Percentiles rank a stretch among this genome's conserved stretches.
These are phyloP conservation scores for Corythoichthys intestinalis DNA, from an alignment of 2,113 vertebrate genomes.

Conservation along the genomic window DNA sequence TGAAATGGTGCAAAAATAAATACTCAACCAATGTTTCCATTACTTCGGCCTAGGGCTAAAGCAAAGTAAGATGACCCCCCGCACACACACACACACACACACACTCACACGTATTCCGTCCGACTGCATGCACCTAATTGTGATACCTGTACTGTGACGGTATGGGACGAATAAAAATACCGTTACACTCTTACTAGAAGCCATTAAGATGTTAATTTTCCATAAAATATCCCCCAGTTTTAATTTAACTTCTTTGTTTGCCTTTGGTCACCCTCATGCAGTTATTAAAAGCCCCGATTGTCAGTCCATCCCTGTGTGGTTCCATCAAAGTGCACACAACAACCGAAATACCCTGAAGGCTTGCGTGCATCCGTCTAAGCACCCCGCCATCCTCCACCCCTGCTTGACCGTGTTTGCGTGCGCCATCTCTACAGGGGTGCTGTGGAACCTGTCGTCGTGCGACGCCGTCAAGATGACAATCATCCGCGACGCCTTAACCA, in stretches of 20 bases:
- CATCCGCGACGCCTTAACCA: slow-evolving; percentile 90
- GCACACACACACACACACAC: no score
- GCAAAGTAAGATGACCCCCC: no score
- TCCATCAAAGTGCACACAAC: slow-evolving; percentile 33
- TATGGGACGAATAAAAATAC: no score
- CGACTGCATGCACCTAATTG: no score
- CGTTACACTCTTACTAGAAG: neutral
- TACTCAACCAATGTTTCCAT: no score
- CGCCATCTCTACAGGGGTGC: slow-evolving; percentile 77
- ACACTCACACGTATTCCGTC: no score
- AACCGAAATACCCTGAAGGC: slow-evolving; percentile 40
- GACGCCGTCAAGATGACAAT: slow-evolving; percentile 97
- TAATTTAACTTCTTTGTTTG: slow-evolving; percentile 1
- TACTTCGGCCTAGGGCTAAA: no score
- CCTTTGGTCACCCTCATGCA: slow-evolving; percentile 1
- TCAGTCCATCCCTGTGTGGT: neutral
- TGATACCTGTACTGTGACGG: no score
- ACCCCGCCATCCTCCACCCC: neutral
- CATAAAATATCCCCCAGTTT: neutral
- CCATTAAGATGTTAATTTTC: neutral
- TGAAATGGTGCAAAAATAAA: no score
- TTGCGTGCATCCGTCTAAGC: slow-evolving; percentile 13
- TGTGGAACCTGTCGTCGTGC: slow-evolving; percentile 97
- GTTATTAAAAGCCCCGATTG: slow-evolving; percentile 36
- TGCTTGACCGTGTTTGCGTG: neutral